These are phyloP conservation scores for Julus scandinavius DNA, from an alignment of 2,888 invertebrate species.

Conservation along the genomic window DNA sequence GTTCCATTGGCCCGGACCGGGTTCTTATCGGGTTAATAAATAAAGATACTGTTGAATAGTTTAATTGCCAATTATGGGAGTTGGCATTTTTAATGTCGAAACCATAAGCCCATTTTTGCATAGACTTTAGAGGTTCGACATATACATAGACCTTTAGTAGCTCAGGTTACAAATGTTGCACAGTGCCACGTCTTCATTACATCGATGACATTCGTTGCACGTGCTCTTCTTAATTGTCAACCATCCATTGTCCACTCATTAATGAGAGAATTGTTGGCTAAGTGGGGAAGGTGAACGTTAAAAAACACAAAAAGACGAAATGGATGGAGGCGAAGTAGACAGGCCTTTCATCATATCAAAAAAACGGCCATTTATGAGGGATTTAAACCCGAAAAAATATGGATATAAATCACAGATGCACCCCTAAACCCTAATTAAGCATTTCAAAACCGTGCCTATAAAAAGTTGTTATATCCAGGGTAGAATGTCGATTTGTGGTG, in stretches of 20 bases:
- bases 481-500: not conserved
- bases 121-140: not conserved
- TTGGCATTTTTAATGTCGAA: not conserved
- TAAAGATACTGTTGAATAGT: not conserved
- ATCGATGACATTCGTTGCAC: not conserved
- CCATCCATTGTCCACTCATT: constrained; percentile 20
- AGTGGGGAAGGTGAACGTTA: not conserved
- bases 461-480: not conserved
- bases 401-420: constrained; percentile 29
- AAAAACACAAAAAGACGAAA: not conserved
- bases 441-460: not conserved
- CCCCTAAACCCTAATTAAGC: constrained; percentile 12
- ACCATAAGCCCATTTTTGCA: not conserved
- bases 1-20: not conserved
- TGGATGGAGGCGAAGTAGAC: not conserved
- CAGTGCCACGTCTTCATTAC: not conserved
- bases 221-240: constrained; percentile 13
- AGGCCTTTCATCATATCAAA: not conserved
- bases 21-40: not conserved
- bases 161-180: not conserved
- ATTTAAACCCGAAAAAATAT: not conserved
- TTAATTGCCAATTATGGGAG: constrained; percentile 33
- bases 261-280: constrained; percentile 16
- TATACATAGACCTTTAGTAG: not conserved
- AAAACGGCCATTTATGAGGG: not conserved